phyloP scores from a whole-genome alignment of 2,888 invertebrate species.

The Athripsodes cinereus region DNA sequence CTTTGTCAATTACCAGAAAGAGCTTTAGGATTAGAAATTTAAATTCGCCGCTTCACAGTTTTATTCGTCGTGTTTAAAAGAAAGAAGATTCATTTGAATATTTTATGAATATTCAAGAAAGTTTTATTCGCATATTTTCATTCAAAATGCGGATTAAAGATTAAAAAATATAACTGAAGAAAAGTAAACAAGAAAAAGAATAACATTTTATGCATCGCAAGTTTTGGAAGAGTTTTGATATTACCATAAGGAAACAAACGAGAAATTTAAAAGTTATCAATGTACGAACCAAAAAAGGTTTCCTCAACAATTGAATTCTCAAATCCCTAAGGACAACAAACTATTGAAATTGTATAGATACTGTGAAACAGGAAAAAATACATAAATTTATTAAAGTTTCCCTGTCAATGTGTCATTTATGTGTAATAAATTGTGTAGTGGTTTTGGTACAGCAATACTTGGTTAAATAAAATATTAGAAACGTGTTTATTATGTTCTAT shows the following conservation, averaged over 20 bases:
- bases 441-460: too few relatives aligned
- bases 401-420: background rate
- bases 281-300: background rate
- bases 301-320: background rate
- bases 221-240: background rate
- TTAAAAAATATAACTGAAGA: background rate
- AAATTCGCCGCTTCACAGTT: constrained; percentile 3
- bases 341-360: background rate
- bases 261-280: background rate
- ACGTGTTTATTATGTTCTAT: too few relatives aligned
- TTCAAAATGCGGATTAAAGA: background rate
- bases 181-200: background rate
- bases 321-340: background rate
- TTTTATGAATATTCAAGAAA: constrained; percentile 13
- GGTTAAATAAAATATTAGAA: too few relatives aligned
- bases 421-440: too few relatives aligned
- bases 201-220: background rate
- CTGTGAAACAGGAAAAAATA: constrained; percentile 1
- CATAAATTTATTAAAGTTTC: background rate
- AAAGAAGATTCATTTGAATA: constrained; percentile 9
- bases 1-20: background rate
- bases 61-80: constrained; percentile 14
- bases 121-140: constrained; percentile 1
- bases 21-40: background rate
- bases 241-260: background rate